Evolutionary conservation across 1,140 invertebrate species (phyloP), one percentile per base, ranked within the genome.

Genomic region (Zaprionus africanus): DNA sequence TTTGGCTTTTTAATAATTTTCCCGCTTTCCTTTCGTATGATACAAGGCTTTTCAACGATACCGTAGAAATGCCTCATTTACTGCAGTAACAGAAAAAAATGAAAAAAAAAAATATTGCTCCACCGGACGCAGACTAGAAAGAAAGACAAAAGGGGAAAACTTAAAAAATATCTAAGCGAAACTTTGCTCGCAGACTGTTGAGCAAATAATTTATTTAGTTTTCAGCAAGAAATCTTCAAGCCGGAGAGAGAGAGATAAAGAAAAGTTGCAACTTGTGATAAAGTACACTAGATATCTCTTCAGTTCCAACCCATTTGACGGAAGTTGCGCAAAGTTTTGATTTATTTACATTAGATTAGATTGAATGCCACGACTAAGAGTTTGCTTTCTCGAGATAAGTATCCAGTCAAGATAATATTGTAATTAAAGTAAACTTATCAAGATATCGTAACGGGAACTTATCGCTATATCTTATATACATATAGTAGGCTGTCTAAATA

Each of bases 331-430:
- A 51, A 46, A 46, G 46, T 51, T 24, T 51, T 51, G 46, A 51
- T 51, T 51, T 51, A 51, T 51, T 51, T 51, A 51, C 19, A 51
- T 12, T 22, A 51, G 46, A 51, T 51, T 24, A 51, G 46, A 49
- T 49, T 49, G 17, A 19, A 11, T 9, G 31, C 9, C 31, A 11
- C 2, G 4, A 9, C 31, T 34, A 2, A 34, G 31, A 34, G 31
- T 34, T 34, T 11, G 9, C 17, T 12, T 51, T 12, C 9, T 24
- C 17, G 19, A 51, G 17, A 12, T 7, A 9, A 22, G 7, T 22
- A 22, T 1, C 17, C n/a, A 11, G 7, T n/a, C 17, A 1, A 19
- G 46, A 11, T 49, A 19, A 49, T 49, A 49, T 12, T 49, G 38
- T n/a, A 41, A 31, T 31, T 31, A 9, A 41, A 34, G 9, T 41